phyloP scores from a whole-genome alignment of 2,888 invertebrate species.

The Aphidoletes aphidimyza region DNA sequence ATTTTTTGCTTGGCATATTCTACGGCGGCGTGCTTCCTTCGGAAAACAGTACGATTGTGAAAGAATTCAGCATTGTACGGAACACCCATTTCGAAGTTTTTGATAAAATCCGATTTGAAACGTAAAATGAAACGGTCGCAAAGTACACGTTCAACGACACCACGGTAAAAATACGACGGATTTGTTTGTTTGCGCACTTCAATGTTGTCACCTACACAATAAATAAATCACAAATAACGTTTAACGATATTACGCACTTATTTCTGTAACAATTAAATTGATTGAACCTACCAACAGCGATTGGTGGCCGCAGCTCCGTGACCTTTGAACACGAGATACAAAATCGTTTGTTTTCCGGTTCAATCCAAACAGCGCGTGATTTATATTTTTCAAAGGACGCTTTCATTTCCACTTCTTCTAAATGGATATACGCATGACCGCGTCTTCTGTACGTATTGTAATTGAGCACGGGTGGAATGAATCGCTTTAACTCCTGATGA shows the following conservation, averaged over 20 bases:
- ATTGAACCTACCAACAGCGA: neutral
- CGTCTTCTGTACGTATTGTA: neutral
- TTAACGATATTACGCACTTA: too few species aligned
- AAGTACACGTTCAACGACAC: neutral
- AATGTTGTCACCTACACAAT: neutral
- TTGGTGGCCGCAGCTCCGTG: neutral
- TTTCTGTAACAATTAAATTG: too few species aligned
- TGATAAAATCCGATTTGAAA: neutral
- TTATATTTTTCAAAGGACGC: neutral
- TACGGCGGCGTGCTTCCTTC: neutral
- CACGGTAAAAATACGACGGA: neutral
- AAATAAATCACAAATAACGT: too few species aligned
- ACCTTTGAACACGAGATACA: neutral
- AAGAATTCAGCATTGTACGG: neutral
- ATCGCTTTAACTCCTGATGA: neutral
- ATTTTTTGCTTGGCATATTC: neutral
- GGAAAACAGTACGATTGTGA: neutral
- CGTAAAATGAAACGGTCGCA: neutral
- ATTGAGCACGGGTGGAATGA: neutral
- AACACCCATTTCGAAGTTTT: neutral
- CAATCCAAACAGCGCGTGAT: neutral
- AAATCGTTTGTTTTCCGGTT: neutral
- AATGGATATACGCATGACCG: neutral
- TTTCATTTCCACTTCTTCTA: slow-evolving; percentile 19
- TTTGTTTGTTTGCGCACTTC: neutral